Evolutionary conservation across 2,113 vertebrate genomes (phyloP), one percentile per base, ranked within the genome.

Genomic region (Pogonocichla stellata): DNA sequence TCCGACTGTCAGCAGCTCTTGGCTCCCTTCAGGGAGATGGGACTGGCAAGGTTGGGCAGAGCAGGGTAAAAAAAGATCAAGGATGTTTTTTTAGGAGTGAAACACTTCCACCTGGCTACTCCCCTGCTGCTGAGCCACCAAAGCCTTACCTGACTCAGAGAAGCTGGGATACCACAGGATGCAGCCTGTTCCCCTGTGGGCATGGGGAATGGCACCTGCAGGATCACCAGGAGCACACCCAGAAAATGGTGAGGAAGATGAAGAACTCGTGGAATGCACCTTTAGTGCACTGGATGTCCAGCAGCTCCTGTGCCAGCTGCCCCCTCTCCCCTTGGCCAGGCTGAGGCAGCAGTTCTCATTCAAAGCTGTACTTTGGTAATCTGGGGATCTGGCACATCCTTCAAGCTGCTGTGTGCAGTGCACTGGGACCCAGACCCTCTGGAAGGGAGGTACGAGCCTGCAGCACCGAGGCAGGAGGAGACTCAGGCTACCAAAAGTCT

Each of bases 1-100:
- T 96, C 89, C 96, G 13, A 91, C 95, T 96, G 97, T 94, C 93
- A 93, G 92, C 88, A 94, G 90, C 95, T 96, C 91, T 75, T 58
- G 85, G 95, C 90, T 94, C 86, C 88, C 93, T 93, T 86, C 95
- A 74, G 92, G 93, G 85, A 94, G 94, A 95, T 3, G 18, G 93
- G 72, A 71, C 90, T 85, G 80, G 94, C 80, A 94, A 91, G 85
- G 92, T 70, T 93, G 95, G 90, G 85, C 70, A 94, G 81, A 84
- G 84, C 66, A 94, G 73, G 90, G 92, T 62, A 93, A 94, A 90
- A 93, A 93, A 91, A 83, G 87, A 93, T 19, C 0, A 4, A 82
- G 90, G 90, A 72, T 14, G 1, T 54, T 93, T 93, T 83, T 58
- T 84, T 56, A 65, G 92, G 40, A 81, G 88, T 61, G 50, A 50